Percentiles rank a stretch among this genome's conserved stretches.
These are phyloP conservation scores for Steinernema scapterisci DNA, from an alignment of 2,888 invertebrate genomes.

Conservation along the genomic window DNA sequence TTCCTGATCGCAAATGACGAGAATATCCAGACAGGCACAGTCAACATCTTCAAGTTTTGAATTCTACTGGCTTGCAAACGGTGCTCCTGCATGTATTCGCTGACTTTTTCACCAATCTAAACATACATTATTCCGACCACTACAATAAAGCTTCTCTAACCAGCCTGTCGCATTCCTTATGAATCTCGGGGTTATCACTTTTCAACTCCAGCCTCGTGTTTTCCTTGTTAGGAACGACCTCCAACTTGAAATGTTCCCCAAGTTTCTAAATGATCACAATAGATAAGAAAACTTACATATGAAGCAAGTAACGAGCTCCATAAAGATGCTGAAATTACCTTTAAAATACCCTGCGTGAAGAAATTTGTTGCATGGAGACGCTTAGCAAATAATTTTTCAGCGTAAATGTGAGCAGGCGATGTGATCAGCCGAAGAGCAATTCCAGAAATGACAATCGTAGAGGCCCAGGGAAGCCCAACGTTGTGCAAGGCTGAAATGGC, in stretches of 20 bases:
- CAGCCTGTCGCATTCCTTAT: conserved; percentile 38
- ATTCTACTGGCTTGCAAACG: conserved; percentile 58
- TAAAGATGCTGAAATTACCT: too few species aligned
- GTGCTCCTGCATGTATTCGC: conserved; percentile 47
- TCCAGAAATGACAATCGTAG: conserved; percentile 54
- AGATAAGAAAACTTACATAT: conserved; percentile 18
- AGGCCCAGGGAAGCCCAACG: conserved; percentile 55
- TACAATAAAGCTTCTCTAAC: conserved; percentile 35
- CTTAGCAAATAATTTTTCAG: conserved; percentile 59
- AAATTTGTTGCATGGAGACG: conserved; percentile 59
- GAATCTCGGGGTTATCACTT: conserved; percentile 42
- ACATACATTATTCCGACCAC: conserved; percentile 17
- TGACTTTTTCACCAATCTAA: conserved; percentile 47
- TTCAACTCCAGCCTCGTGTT: conserved; percentile 50
- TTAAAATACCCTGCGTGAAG: conserved; percentile 51
- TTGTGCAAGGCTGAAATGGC: conserved; percentile 53
- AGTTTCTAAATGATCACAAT: conserved; percentile 49
- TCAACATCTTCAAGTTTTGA: conserved; percentile 60
- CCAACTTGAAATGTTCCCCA: conserved; percentile 49
- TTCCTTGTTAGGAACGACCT: conserved; percentile 47
- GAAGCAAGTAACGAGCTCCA: too few species aligned
- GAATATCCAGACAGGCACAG: conserved; percentile 63
- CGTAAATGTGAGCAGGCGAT: conserved; percentile 59
- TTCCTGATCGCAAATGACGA: conserved; percentile 64
- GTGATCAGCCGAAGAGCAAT: conserved; percentile 52